Percentiles rank a stretch among this genome's conserved stretches.
Conservation (phyloP, 1,140 invertebrate genomes). For the Oscheius sp. region DNA sequence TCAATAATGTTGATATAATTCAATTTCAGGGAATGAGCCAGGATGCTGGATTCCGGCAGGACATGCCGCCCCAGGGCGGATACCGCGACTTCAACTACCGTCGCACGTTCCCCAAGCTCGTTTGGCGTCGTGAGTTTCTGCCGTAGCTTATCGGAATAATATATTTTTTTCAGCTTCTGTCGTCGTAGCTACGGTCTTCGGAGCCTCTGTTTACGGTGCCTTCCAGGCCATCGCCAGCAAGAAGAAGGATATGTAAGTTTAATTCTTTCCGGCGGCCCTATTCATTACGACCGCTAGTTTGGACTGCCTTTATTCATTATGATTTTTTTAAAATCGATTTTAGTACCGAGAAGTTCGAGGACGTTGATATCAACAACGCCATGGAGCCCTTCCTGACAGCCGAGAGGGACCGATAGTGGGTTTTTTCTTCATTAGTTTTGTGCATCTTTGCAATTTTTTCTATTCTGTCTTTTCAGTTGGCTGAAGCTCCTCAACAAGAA, state of each 20-base stretch:
- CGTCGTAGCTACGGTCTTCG: conserved; percentile 50
- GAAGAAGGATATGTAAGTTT: conserved; percentile 39
- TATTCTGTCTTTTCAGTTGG: conserved; percentile 54
- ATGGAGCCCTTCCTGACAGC: conserved; percentile 62
- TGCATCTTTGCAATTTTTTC: neutral
- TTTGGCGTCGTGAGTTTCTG: conserved; percentile 53
- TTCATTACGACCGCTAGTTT: neutral
- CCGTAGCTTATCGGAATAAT: neutral
- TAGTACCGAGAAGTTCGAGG: conserved; percentile 61
- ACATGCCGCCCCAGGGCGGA: conserved; percentile 62
- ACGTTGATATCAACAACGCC: conserved; percentile 62
- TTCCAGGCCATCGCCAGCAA: conserved; percentile 44
- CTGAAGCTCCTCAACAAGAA: conserved; percentile 61
- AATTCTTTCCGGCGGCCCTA: neutral
- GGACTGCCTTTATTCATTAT: neutral
- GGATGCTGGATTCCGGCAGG: conserved; percentile 49
- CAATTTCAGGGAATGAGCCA: conserved; percentile 23
- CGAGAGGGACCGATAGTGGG: conserved; percentile 62
- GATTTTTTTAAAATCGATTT: conserved; percentile 21
- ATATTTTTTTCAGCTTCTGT: conserved; percentile 44
- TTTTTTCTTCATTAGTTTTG: conserved; percentile 24
- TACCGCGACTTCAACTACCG: conserved; percentile 57
- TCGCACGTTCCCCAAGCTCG: conserved; percentile 52
- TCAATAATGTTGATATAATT: too few relatives aligned
- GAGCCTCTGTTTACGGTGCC: conserved; percentile 47